Conservation (phyloP, 2,113 vertebrate genomes). For the Corythaeola cristata region DNA sequence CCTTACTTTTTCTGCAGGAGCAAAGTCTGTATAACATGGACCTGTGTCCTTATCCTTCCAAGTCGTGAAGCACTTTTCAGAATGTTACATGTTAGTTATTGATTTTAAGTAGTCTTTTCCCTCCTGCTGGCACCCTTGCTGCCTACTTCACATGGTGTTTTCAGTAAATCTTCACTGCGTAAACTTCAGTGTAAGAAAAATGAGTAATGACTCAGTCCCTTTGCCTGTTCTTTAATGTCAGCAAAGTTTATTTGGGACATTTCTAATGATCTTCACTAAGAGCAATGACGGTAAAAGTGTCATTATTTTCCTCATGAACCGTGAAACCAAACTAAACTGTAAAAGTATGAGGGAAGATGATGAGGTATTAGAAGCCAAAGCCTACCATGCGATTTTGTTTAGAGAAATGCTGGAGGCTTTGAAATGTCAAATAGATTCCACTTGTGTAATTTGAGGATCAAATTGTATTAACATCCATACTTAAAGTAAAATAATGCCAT, state of each 20-base stretch:
- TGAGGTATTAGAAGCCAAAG: conserved; percentile 10
- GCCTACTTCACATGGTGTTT: neutral
- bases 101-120: neutral
- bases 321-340: neutral
- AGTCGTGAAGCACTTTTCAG: neutral
- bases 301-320: neutral
- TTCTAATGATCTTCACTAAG: neutral
- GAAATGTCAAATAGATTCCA: conserved; percentile 44
- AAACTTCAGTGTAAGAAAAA: neutral
- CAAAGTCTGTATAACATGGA: neutral
- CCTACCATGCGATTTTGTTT: conserved; percentile 43
- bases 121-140: neutral
- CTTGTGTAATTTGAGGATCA: conserved; percentile 53
- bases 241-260: neutral
- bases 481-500: conserved; percentile 36
- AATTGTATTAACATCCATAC: conserved; percentile 28
- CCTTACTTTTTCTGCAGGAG: neutral
- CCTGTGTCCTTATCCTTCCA: neutral
- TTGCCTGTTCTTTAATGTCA: neutral
- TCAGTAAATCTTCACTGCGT: neutral
- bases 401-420: conserved; percentile 36
- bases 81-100: neutral
- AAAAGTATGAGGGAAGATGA: conserved; percentile 3
- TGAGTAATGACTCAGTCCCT: neutral
- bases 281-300: neutral